Evolutionary conservation across 2,113 vertebrate genomes (phyloP).

Genomic region (Aythya baeri): DNA sequence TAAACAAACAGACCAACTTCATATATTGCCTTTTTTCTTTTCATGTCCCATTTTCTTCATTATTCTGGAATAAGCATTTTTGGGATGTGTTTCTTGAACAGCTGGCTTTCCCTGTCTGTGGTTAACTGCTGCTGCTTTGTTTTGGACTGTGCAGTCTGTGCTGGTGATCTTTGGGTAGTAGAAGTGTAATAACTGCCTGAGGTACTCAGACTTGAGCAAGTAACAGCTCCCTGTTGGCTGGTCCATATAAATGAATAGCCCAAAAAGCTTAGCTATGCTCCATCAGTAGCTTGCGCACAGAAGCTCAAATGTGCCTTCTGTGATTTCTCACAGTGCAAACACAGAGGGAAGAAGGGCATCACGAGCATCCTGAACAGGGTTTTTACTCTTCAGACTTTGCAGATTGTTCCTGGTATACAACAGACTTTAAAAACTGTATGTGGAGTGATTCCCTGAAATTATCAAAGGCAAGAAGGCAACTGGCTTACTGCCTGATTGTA

Average conservation of each 20-base stretch:
- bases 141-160: not conserved
- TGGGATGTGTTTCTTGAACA: not conserved
- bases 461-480: not conserved
- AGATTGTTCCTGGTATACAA: not conserved
- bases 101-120: not conserved
- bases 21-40: not conserved
- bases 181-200: not conserved
- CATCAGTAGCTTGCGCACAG: not conserved
- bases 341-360: not conserved
- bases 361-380: not conserved
- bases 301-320: not conserved
- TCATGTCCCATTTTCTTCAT: not conserved
- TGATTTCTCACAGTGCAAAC: not conserved
- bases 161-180: not conserved
- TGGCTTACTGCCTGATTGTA: not conserved
- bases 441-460: not conserved
- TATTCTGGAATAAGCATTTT: not conserved
- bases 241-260: not conserved
- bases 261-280: not conserved
- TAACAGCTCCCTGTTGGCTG: not conserved
- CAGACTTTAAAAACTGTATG: not conserved
- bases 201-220: not conserved
- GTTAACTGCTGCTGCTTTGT: not conserved
- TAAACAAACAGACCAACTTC: not conserved
- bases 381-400: not conserved